Conservation (phyloP, 2,797 vertebrate genomes). For the Scolopax rusticola region DNA sequence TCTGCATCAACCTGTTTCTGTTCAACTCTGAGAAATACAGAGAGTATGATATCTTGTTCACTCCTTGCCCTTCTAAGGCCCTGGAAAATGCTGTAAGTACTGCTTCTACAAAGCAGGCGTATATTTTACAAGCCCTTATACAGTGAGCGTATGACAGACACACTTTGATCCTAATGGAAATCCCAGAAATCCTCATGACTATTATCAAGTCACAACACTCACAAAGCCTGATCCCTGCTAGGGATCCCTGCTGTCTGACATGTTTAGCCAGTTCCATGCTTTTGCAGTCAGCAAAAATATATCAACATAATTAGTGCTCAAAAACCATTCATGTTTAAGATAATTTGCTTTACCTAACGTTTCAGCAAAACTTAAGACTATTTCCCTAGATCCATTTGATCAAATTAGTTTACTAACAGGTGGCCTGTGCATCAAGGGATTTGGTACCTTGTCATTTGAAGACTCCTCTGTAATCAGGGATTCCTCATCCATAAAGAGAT, state of each 20-base stretch:
- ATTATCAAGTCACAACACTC: not conserved
- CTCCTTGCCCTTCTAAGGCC: not conserved
- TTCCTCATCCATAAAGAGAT: conserved; percentile 85
- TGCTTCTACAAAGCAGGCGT: not conserved
- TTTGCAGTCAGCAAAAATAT: not conserved
- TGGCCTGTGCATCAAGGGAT: not conserved
- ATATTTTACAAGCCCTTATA: not conserved
- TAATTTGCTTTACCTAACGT: not conserved
- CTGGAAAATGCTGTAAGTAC: not conserved
- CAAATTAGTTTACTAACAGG: not conserved
- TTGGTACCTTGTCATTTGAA: conserved; percentile 83
- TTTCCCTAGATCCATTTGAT: not conserved
- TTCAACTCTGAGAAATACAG: not conserved
- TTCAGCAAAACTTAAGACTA: not conserved
- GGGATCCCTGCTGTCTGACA: not conserved
- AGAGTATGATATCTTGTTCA: not conserved
- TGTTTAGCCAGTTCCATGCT: not conserved
- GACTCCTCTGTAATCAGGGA: conserved; percentile 55
- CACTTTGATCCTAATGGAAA: not conserved
- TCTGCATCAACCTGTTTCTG: not conserved
- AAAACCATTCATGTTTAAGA: not conserved
- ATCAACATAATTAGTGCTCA: not conserved
- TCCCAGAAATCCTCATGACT: not conserved
- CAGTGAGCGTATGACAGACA: not conserved
- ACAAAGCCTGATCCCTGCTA: not conserved